phyloP scores from a whole-genome alignment of 2,113 vertebrate species.

The Uria aalge region DNA sequence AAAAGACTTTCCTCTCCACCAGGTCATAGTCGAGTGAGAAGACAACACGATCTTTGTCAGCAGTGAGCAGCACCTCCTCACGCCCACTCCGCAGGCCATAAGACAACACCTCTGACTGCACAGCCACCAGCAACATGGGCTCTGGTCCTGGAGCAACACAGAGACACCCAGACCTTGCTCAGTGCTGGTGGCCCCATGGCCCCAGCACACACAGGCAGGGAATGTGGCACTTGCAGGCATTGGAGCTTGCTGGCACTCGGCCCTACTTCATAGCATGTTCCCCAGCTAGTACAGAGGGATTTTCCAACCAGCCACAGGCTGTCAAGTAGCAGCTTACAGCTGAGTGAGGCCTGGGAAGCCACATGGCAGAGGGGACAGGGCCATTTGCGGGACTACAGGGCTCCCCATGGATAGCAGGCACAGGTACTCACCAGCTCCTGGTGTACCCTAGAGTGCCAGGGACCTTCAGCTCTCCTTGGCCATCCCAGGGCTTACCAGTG shows the following conservation, averaged over 20 bases:
- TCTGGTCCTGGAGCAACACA: constrained; percentile 72
- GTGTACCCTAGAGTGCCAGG: background rate
- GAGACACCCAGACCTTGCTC: background rate
- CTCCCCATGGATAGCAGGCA: background rate
- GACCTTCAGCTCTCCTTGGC: fast-evolving
- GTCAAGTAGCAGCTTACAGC: background rate
- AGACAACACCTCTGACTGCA: constrained; percentile 82
- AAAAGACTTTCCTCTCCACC: constrained; percentile 81
- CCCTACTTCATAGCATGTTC: background rate
- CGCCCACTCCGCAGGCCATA: constrained; percentile 77
- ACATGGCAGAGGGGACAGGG: background rate
- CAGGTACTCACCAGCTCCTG: background rate
- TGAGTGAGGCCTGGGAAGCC: background rate
- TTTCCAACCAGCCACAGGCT: background rate
- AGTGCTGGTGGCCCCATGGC: background rate
- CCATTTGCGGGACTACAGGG: background rate
- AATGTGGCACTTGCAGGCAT: fast-evolving
- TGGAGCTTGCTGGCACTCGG: background rate
- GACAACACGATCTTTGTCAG: constrained; percentile 72
- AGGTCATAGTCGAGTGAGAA: constrained; percentile 88
- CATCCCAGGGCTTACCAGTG: constrained; percentile 66
- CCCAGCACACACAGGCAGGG: background rate
- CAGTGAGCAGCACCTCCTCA: constrained; percentile 73
- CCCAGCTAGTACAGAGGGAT: background rate
- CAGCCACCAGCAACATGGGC: constrained; percentile 79